Evolutionary conservation across 2,113 vertebrate species (phyloP), one percentile per base, ranked within the genome.

Genomic region (Pleuronectes platessa): DNA sequence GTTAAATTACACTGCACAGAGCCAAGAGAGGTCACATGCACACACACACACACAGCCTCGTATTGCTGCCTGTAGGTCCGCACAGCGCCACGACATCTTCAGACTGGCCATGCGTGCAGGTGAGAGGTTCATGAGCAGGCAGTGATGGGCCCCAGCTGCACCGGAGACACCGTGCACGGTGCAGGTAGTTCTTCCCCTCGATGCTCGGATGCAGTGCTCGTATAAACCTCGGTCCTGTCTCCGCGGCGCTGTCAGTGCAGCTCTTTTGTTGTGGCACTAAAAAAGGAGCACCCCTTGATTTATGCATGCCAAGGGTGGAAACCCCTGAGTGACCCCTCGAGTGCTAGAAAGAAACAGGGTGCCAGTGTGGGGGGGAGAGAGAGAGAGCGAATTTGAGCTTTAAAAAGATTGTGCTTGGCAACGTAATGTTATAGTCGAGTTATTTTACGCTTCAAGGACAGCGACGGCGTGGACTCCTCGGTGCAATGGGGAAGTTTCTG

Each of bases 271-370:
- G 78, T 51, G 76, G 65, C 77, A 69, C 54, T 78, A 61, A 89
- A 91, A 91, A 84, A 84, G 83, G 18, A 80, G 78, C 81, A 69
- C 59, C 37, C 67, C 67, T 79, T 91, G 78, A 91, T 92, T 89
- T 92, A 93, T 90, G 85, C 85, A 81, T 71, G 80, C 79, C 83
- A 76, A 79, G 61, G 47, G 35, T 49, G 85, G 63, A 73, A 87
- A 84, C 82, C 87, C 71, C 89, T 6, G 55, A 67, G 12, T 92
- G 92, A 91, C 90, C 89, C 75, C 75, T 86, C 53, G 65, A 61
- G 65, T 81, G 62, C 72, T 69, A 82, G 71, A 73, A 64, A 69
- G 72, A 55, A 27, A 27, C 26, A 83, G 72, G 79, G 77, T 49
- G 66, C 56, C 65, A 45, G 31, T n/a, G 31, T 31, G 31, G 31